phyloP scores from a whole-genome alignment of 2,113 vertebrate species.

The Oxyura jamaicensis region DNA sequence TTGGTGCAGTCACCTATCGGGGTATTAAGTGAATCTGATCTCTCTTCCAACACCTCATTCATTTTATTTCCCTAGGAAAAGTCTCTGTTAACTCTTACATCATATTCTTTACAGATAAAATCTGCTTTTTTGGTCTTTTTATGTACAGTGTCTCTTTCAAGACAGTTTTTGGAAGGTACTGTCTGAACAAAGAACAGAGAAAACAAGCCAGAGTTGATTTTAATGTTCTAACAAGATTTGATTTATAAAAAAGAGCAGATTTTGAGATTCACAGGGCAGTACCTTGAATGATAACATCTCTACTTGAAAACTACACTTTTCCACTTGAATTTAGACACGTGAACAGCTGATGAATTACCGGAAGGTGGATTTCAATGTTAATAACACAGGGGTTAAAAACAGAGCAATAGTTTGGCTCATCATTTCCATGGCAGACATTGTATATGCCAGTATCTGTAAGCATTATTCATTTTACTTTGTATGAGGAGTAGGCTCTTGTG shows the following conservation, averaged over 20 bases:
- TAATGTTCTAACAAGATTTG: not conserved
- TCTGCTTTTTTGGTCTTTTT: not conserved
- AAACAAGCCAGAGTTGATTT: not conserved
- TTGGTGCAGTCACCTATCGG: not conserved
- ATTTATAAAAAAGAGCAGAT: not conserved
- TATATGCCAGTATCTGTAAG: not conserved
- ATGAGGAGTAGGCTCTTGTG: not conserved
- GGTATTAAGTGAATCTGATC: not conserved
- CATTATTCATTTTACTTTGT: not conserved
- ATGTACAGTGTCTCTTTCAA: rapidly evolving
- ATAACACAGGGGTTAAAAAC: not conserved
- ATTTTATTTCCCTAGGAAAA: not conserved
- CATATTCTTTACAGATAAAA: not conserved
- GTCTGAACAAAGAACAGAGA: not conserved
- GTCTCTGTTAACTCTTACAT: not conserved
- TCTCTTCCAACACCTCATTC: not conserved
- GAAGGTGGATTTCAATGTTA: not conserved
- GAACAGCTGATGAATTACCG: not conserved
- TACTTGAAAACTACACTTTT: not conserved
- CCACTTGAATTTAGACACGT: not conserved
- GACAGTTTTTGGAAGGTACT: not conserved
- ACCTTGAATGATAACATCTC: not conserved
- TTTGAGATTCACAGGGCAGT: not conserved
- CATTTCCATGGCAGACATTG: not conserved
- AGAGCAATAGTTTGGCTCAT: not conserved